These are phyloP conservation scores for Brachionus asplanchnoidis DNA, from an alignment of 1,140 invertebrate species.

Conservation along the genomic window DNA sequence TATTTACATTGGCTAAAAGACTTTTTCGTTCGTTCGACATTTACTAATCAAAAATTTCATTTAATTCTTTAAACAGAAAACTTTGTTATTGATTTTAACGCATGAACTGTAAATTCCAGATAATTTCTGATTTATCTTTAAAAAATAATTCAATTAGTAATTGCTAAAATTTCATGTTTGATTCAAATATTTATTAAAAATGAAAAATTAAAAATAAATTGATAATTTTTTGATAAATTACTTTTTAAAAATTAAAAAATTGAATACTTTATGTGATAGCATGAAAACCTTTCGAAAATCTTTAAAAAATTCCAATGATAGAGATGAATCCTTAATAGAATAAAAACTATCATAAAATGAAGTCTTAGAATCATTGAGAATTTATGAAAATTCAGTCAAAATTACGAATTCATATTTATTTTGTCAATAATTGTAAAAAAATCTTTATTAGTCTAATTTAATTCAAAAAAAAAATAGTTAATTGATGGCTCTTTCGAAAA, in stretches of 20 bases:
- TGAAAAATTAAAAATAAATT: too few relatives aligned
- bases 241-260: too few relatives aligned
- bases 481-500: neutral
- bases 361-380: neutral
- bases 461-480: neutral
- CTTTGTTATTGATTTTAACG: neutral
- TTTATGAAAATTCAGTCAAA: neutral
- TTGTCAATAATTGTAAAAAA: neutral
- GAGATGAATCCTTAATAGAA: too few relatives aligned
- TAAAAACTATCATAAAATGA: too few relatives aligned
- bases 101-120: neutral
- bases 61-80: too few relatives aligned
- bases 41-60: neutral
- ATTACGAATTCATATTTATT: neutral
- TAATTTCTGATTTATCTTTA: neutral
- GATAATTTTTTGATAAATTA: too few relatives aligned
- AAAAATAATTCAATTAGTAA: too few relatives aligned
- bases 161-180: too few relatives aligned
- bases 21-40: conserved; percentile 24
- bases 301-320: too few relatives aligned
- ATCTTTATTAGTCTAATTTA: neutral
- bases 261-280: too few relatives aligned
- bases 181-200: too few relatives aligned
- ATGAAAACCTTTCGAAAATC: too few relatives aligned
- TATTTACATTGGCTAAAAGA: neutral